Conservation (phyloP, 2,888 invertebrate species). For the Leptura quadrifasciata region DNA sequence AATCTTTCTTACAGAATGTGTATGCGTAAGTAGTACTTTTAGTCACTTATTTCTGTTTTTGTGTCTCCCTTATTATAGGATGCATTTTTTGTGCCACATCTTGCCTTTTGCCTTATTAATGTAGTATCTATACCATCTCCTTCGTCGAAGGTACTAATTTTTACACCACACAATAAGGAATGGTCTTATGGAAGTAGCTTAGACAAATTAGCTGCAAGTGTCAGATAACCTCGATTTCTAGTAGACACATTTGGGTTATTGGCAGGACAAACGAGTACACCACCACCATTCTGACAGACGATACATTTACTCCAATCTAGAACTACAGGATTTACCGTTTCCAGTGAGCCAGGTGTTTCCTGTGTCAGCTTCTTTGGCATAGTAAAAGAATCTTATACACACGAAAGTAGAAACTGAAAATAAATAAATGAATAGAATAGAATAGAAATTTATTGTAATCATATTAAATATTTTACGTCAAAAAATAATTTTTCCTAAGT, state of each 20-base stretch:
- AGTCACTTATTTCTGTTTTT: no score
- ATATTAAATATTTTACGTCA: no score
- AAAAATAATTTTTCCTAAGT: no score
- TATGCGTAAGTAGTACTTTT: no score
- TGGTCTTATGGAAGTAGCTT: neutral
- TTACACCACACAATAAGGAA: neutral
- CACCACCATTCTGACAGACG: neutral
- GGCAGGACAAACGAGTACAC: slow-evolving; percentile 2
- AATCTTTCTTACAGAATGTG: no score
- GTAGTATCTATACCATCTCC: no score
- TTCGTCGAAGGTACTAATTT: no score
- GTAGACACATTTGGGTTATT: slow-evolving; percentile 1
- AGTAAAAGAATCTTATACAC: neutral
- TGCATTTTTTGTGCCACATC: no score
- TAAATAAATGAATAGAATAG: no score
- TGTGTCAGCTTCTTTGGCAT: neutral
- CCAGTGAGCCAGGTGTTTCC: neutral
- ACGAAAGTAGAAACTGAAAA: neutral
- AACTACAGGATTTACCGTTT: neutral
- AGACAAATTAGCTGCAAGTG: neutral
- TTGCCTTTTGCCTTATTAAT: no score
- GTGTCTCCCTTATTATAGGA: no score
- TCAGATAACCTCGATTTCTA: neutral
- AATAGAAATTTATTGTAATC: no score
- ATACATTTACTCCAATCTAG: slow-evolving; percentile 7